A percentile compares a stretch with the other conserved stretches of the same genome.
phyloP scores from a whole-genome alignment of 2,888 invertebrate genomes.

The Caenorhabditis uteleia region DNA sequence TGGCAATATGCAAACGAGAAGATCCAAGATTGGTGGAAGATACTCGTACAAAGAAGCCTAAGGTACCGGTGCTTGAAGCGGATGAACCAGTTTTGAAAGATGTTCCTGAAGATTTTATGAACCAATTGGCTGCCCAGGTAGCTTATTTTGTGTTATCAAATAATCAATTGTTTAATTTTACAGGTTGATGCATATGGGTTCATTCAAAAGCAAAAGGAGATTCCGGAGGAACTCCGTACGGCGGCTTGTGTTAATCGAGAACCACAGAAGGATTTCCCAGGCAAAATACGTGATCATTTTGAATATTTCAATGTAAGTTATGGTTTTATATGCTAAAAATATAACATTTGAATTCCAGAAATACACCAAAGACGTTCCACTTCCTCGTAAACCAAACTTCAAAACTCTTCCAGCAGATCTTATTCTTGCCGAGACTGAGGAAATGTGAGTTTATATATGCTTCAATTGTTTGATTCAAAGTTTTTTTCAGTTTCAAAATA shows the following conservation, averaged over 20 bases:
- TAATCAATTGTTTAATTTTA: neutral
- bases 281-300: neutral
- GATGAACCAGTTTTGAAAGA: neutral
- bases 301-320: no score
- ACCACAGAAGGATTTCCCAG: neutral
- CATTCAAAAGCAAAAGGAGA: neutral
- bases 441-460: no score
- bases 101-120: slow-evolving; percentile 26
- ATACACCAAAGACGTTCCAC: no score
- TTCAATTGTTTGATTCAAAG: neutral
- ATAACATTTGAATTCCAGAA: no score
- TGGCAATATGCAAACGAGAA: neutral
- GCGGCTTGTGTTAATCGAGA: neutral
- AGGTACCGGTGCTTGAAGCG: no score
- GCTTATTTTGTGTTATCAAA: neutral
- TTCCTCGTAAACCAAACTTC: no score
- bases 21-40: no score
- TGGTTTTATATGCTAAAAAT: no score
- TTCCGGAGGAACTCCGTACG: neutral
- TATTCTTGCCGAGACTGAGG: no score
- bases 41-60: no score
- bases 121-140: slow-evolving; percentile 42
- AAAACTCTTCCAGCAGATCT: no score
- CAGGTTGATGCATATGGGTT: neutral
- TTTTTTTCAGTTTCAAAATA: slow-evolving; percentile 77